Evolutionary conservation across 2,888 invertebrate species (phyloP).

Genomic region (Mimumesa dahlbomi): DNA sequence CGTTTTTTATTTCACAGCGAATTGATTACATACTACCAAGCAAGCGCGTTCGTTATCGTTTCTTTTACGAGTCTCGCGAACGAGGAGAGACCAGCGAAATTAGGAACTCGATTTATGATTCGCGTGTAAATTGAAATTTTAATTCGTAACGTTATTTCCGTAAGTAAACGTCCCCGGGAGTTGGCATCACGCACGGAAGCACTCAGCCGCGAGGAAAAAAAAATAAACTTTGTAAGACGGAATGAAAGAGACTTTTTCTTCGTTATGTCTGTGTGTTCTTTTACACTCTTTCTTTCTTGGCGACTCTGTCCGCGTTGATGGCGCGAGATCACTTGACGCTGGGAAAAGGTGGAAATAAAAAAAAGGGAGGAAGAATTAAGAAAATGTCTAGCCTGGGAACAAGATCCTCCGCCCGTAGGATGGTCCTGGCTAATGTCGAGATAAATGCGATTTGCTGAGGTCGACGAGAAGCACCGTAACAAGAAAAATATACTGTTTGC

Average conservation of each 20-base stretch:
- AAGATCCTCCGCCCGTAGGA: constrained; percentile 31
- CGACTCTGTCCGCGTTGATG: constrained; percentile 1
- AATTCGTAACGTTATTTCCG: too few species aligned
- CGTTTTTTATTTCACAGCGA: too few species aligned
- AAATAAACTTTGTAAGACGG: not conserved
- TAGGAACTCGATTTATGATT: too few species aligned
- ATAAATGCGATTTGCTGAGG: constrained; percentile 71
- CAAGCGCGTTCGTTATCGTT: too few species aligned
- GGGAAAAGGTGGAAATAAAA: not conserved
- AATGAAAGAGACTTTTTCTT: not conserved
- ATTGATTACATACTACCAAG: too few species aligned
- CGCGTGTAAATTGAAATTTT: too few species aligned
- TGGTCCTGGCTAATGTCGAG: constrained; percentile 66
- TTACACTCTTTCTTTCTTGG: not conserved
- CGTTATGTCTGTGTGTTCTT: constrained; percentile 3
- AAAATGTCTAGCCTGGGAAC: constrained; percentile 26
- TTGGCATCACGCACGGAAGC: not conserved
- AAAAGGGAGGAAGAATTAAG: not conserved
- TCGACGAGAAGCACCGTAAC: constrained; percentile 42
- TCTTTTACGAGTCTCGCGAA: too few species aligned
- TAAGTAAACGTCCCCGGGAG: too few species aligned
- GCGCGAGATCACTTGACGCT: constrained; percentile 13
- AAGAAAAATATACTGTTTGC: constrained; percentile 72
- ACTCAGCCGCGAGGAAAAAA: not conserved
- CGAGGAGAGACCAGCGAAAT: too few species aligned